Evolutionary conservation across 1,140 invertebrate genomes (phyloP), one percentile per base, ranked within the genome.

Genomic region (Pseudomyrmex flavicornis): DNA sequence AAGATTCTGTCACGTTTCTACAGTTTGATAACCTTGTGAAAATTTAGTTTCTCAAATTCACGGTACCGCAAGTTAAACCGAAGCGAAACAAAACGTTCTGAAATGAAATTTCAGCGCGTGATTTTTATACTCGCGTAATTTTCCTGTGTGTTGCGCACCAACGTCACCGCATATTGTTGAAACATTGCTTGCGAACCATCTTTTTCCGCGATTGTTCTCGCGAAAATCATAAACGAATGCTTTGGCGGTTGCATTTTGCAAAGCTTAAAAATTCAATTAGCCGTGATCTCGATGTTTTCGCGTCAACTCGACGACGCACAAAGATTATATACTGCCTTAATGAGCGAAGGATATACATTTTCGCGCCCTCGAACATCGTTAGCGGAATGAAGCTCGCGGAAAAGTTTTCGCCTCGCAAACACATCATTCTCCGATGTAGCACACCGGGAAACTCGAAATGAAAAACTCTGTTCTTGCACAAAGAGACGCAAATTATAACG

Each of bases 201-300:
- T 59, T 56, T 12, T 2, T 44, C 10, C 10, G 22, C 54, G 54
- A 80, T 61, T 59, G 46, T 72, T 72, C 44, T 22, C 44, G 22
- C 7, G 8, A 2, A 80, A 61, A 80, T 80, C 54, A 46, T 35
- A 80, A 80, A 80, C 76, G 62, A 77, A 52, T 76, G 20, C 50
- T 52, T 52, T 54, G 61, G 35, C 73, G 50, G 48, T 56, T 22
- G 20, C 50, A 77, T 76, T 77, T 59, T 52, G 74, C 63, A 73
- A 79, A 83, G 88, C 85, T 90, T 90, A 90, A 88, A 87, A 89
- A 90, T 83, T 83, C 86, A 88, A 89, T 90, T 90, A 90, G 82
- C 82, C 84, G 85, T 87, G 87, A 90, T 90, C 88, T 82, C 15
- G 50, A 77, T 59, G 73, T 88, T 88, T 87, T 76, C 72, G 46